Evolutionary conservation across 1,140 invertebrate genomes (phyloP), one percentile per base, ranked within the genome.

Genomic region (Papilio glaucus): DNA sequence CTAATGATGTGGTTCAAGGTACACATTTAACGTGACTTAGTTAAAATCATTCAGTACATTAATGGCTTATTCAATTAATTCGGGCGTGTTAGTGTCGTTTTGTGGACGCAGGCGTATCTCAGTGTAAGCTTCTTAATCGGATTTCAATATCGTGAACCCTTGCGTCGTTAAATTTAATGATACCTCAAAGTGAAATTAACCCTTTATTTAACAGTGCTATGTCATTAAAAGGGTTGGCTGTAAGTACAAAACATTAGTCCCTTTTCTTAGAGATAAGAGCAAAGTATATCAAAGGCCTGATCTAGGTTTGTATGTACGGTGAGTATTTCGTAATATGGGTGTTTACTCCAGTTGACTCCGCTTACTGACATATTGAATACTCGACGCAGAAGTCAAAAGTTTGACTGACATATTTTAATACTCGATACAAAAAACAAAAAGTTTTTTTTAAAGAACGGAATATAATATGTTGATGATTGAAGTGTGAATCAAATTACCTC

Each of bases 121-220:
- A 49, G 6, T 6, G 45, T 18, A 41, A 41, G 39, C 39, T 41
- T 10, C 8, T 57, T 62, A 42, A 24, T 24, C 24, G 33, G 21
- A 62, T 71, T 49, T 60, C 57, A 41, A 72, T 49, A 72, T 61
- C 57, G 18, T 62, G 45, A 49, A 49, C 45, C 45, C 18, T 49
- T 49, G 8, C 45, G 15, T 49, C 45, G 18, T 49, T 49, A 49
- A 49, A 49, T 49, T 49, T 49, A 49, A 49, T 49, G 18, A 10
- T 21, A 49, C 45, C 15, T 49, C 45, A 1, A 33, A 21, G 45
- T 49, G 45, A 18, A 49, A 21, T 49, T 2, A 21, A 21, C 18
- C 45, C 45, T 49, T 49, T 13, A 41, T 12, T 41, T 41, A 41
- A 41, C 39, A 41, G 39, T 41, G 0, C 39, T 41, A 13, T 13